Percentiles rank a stretch among this genome's conserved stretches.
Evolutionary conservation across 2,113 vertebrate genomes (phyloP).

Genomic region (Eurypyga helias): DNA sequence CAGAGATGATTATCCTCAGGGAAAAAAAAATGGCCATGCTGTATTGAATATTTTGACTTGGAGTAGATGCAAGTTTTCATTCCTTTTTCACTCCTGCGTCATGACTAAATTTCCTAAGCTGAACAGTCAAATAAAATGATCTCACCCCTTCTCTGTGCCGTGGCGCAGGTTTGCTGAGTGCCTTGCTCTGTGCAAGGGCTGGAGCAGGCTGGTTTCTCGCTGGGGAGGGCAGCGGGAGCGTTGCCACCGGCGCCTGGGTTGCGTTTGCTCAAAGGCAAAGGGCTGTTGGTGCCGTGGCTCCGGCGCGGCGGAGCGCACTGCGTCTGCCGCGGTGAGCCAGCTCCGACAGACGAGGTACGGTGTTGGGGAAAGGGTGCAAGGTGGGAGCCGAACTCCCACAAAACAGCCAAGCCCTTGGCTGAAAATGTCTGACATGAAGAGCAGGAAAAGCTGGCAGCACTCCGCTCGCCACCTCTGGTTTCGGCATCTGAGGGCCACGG

Average conservation of each 20-base stretch:
- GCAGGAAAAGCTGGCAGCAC: background rate
- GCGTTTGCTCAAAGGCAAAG: background rate
- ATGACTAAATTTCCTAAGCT: constrained; percentile 61
- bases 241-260: fast-evolving
- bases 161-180: background rate
- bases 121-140: constrained; percentile 33
- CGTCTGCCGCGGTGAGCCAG: background rate
- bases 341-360: fast-evolving
- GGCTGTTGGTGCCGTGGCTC: background rate
- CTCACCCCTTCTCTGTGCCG: background rate
- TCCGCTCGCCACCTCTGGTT: fast-evolving
- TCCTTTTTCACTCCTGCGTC: constrained; percentile 49
- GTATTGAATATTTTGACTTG: constrained; percentile 42
- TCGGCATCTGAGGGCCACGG: fast-evolving
- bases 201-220: background rate
- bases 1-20: constrained; percentile 3
- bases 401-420: background rate
- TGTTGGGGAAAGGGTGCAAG: background rate
- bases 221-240: background rate
- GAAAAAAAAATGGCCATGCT: background rate
- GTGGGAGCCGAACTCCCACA: background rate
- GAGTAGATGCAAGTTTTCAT: constrained; percentile 32
- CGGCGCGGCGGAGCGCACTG: fast-evolving
- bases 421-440: fast-evolving
- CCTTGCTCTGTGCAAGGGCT: background rate